These are phyloP conservation scores for Glossosoma conforme DNA, from an alignment of 1,140 invertebrate species.

Conservation along the genomic window DNA sequence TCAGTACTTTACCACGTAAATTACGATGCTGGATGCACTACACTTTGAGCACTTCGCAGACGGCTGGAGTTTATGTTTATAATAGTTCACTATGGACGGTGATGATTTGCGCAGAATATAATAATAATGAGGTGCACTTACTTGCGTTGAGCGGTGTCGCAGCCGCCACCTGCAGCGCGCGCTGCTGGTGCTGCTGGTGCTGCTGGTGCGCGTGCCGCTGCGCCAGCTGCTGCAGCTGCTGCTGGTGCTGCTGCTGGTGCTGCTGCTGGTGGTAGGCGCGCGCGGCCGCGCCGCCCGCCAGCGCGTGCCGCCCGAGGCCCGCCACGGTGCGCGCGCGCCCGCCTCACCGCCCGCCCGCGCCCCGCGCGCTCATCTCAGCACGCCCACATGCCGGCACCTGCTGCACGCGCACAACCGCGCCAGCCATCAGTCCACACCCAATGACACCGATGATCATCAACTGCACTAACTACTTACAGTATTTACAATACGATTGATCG, in stretches of 20 bases:
- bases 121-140: slow-evolving; percentile 33
- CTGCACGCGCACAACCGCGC: background rate
- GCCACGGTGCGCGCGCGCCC: slow-evolving; percentile 15
- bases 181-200: slow-evolving; percentile 33
- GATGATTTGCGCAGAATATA: background rate
- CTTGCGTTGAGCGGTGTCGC: slow-evolving; percentile 47
- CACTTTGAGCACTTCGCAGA: no score
- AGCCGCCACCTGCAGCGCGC: slow-evolving; percentile 44
- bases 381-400: no score
- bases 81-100: no score
- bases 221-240: no score
- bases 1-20: no score
- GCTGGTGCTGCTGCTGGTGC: slow-evolving; percentile 13
- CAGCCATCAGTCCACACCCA: background rate
- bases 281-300: slow-evolving; percentile 29
- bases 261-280: slow-evolving; percentile 35
- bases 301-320: slow-evolving; percentile 17
- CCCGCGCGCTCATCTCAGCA: background rate
- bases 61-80: no score
- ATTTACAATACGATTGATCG: no score
- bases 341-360: slow-evolving; percentile 16
- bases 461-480: background rate
- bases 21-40: no score
- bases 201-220: slow-evolving; percentile 17
- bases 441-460: background rate